phyloP scores from a whole-genome alignment of 2,797 vertebrate species.

The Melanogrammus aeglefinus region DNA sequence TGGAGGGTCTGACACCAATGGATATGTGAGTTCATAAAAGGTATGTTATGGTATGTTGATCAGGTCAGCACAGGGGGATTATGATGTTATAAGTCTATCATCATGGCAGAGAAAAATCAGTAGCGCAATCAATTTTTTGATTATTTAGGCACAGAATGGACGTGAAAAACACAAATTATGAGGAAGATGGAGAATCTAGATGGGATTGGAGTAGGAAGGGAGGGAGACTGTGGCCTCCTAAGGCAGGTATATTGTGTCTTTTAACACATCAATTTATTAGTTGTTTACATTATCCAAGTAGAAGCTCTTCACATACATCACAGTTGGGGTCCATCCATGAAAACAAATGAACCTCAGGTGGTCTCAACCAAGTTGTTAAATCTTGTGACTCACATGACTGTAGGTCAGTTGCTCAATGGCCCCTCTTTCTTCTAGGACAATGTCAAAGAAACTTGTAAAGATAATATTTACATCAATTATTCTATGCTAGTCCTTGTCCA shows the following conservation, averaged over 20 bases:
- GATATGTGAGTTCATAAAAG: not conserved
- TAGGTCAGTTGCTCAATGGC: not conserved
- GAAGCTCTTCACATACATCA: not conserved
- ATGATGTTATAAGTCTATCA: not conserved
- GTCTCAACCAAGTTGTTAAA: not conserved
- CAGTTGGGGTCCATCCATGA: slow-evolving; percentile 1
- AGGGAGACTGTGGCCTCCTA: not conserved
- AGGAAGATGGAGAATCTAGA: not conserved
- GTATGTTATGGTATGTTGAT: not conserved
- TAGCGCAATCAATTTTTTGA: not conserved
- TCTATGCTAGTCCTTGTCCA: not conserved
- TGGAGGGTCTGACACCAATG: not conserved
- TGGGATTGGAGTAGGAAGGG: not conserved
- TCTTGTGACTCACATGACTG: not conserved
- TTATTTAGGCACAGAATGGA: not conserved
- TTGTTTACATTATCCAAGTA: not conserved
- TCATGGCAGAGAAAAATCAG: not conserved
- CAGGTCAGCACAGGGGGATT: too few species aligned
- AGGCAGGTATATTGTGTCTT: not conserved
- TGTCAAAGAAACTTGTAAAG: not conserved
- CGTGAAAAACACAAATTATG: not conserved
- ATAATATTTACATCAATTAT: not conserved
- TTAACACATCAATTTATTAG: not conserved
- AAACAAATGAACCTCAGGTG: not conserved
- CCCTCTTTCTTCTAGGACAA: not conserved